Base-by-base conservation (phyloP, 2,888 invertebrate genomes). In the Sclerodermus sp. region DNA sequence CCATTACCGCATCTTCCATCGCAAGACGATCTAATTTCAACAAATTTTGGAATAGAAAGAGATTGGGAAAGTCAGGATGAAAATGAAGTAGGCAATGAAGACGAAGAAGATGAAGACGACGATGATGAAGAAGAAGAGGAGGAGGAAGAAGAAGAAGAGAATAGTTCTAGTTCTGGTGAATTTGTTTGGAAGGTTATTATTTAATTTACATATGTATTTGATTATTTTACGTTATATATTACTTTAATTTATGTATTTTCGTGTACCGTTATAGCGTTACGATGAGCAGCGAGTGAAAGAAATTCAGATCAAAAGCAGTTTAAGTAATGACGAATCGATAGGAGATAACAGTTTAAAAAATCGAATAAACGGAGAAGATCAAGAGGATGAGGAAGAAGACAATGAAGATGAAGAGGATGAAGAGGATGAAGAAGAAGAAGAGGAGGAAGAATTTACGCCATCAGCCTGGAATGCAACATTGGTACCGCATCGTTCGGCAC, bases 381-480 rank as follows among this genome's bases (percentile, higher is more conserved):
- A n/a, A n/a, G n/a, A n/a, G n/a, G 57, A 59, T n/a, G 53, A 56
- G 13, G 52, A 44, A 15, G 57, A 84, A 49, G 85, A 84, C 62
- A 86, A 86, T 71, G 83, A 38, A 10, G 60, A 56, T 34, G 65
- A 67, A 9, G 73, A 70, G 47, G 79, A 71, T 53, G 81, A 79
- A 42, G 64, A 68, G 45, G 84, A 84, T 60, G 84, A 84, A 41
- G 87, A 86, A 57, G 87, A 87, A 66, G 85, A 85, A 47, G 88
- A 87, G 71, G 81, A 82, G 45, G 81, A 82, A 31, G 85, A 85
- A 65, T 90, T 90, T 75, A 86, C 89, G 50, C 90, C 90, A 5
- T 90, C 89, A 2, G 88, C 88, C 53, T 91, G 91, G 91, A 87
- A 91, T 77, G 87, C 88, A 63, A 84, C 85, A 67, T 86, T 90